Evolutionary conservation across 1,140 invertebrate species (phyloP).

Genomic region (Mamestra configurata): DNA sequence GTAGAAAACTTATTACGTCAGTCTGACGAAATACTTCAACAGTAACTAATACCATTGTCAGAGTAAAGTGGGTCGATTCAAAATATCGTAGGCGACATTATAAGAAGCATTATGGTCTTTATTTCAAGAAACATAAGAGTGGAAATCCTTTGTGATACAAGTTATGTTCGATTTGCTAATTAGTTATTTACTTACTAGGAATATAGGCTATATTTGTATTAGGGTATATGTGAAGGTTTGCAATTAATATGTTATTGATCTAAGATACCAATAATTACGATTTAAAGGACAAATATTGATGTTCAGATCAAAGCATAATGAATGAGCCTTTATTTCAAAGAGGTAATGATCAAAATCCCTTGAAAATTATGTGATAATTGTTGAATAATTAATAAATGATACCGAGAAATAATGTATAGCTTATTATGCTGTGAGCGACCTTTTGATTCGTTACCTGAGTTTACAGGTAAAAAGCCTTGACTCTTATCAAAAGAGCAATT

Average conservation of each 20-base stretch:
- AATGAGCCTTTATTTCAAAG: neutral
- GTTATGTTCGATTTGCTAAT: neutral
- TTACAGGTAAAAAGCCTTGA: too few relatives aligned
- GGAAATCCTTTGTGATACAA: neutral
- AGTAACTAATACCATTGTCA: constrained; percentile 28
- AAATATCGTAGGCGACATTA: constrained; percentile 20
- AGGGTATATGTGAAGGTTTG: constrained; percentile 2
- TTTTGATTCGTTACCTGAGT: too few relatives aligned
- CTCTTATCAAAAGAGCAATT: too few relatives aligned
- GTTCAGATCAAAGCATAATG: neutral
- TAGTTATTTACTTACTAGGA: neutral
- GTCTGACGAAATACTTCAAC: neutral
- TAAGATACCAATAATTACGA: neutral
- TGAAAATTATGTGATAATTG: too few relatives aligned
- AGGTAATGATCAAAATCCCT: too few relatives aligned
- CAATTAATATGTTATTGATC: neutral
- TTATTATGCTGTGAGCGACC: too few relatives aligned
- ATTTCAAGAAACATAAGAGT: neutral
- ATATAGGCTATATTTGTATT: constrained; percentile 13
- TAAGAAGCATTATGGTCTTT: neutral
- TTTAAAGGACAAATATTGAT: too few relatives aligned
- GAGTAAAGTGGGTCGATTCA: constrained; percentile 24
- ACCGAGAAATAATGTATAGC: too few relatives aligned
- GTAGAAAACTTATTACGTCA: constrained; percentile 27
- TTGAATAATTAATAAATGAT: too few relatives aligned